A percentile compares a stretch with the other conserved stretches of the same genome.
phyloP scores from a whole-genome alignment of 2,888 invertebrate species.

The Tachystola acroxantha region DNA sequence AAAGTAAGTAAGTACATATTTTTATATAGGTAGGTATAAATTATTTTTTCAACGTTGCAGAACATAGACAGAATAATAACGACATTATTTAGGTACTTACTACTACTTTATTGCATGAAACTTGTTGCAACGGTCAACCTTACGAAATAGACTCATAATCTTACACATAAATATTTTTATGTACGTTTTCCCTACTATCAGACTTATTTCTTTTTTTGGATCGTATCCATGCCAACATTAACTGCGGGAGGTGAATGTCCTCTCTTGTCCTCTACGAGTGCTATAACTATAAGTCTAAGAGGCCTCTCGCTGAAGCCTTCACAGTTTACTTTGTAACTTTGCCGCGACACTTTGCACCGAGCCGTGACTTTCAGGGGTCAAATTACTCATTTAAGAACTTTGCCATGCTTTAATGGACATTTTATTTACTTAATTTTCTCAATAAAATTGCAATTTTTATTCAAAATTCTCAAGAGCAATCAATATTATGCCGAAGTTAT shows the following conservation, averaged over 20 bases:
- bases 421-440: background rate
- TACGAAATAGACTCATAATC: too few relatives aligned
- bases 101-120: too few relatives aligned
- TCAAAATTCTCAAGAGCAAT: background rate
- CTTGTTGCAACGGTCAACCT: too few relatives aligned
- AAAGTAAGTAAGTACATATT: too few relatives aligned
- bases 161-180: too few relatives aligned
- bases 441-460: conserved; percentile 4
- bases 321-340: conserved; percentile 39
- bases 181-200: too few relatives aligned
- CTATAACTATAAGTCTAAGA: conserved; percentile 51
- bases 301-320: conserved; percentile 43
- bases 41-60: too few relatives aligned
- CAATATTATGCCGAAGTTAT: conserved; percentile 1
- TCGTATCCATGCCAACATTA: too few relatives aligned
- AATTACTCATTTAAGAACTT: conserved; percentile 16
- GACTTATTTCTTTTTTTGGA: too few relatives aligned
- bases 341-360: conserved; percentile 26
- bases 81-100: too few relatives aligned
- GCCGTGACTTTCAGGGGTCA: conserved; percentile 20
- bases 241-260: conserved; percentile 55
- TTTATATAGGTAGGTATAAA: too few relatives aligned
- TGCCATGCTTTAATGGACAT: background rate
- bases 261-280: conserved; percentile 58
- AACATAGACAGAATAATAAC: too few relatives aligned